These are phyloP conservation scores for Conomelus anceps DNA, from an alignment of 2,888 invertebrate species.

Conservation along the genomic window DNA sequence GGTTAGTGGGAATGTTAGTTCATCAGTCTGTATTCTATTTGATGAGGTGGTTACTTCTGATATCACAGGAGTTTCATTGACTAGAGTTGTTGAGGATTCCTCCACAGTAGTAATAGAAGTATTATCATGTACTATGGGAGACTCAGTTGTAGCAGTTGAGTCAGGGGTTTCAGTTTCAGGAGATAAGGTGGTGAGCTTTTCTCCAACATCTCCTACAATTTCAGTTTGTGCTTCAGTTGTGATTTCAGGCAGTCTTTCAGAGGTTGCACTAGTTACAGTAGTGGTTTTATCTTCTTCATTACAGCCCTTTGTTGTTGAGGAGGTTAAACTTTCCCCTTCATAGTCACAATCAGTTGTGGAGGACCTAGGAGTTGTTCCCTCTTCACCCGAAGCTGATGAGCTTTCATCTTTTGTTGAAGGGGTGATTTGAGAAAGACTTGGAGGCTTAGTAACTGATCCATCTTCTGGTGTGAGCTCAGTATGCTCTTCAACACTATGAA, in stretches of 20 bases:
- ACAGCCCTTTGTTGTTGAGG: neutral
- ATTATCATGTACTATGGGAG: neutral
- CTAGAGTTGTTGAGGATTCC: neutral
- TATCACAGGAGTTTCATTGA: conserved; percentile 1
- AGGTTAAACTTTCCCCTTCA: neutral
- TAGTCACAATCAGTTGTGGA: conserved; percentile 14
- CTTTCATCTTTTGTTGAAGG: conserved; percentile 12
- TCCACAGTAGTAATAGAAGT: conserved; percentile 14
- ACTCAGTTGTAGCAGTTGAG: neutral
- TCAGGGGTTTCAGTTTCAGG: neutral
- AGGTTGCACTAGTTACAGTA: neutral
- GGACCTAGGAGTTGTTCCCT: conserved; percentile 1
- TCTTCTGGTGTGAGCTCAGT: conserved; percentile 22
- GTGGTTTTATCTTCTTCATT: neutral
- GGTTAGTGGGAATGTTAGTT: neutral
- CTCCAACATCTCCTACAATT: conserved; percentile 9
- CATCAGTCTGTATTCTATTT: neutral
- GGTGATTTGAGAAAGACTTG: conserved; percentile 13
- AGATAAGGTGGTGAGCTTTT: neutral
- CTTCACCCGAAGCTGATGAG: conserved; percentile 9
- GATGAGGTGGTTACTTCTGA: conserved; percentile 7
- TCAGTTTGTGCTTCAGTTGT: conserved; percentile 28
- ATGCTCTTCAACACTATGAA: conserved; percentile 13
- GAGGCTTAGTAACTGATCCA: conserved; percentile 18
- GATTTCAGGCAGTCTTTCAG: conserved; percentile 24